Conservation (phyloP, 1,140 invertebrate species). For the Leptonema lineaticorne region DNA sequence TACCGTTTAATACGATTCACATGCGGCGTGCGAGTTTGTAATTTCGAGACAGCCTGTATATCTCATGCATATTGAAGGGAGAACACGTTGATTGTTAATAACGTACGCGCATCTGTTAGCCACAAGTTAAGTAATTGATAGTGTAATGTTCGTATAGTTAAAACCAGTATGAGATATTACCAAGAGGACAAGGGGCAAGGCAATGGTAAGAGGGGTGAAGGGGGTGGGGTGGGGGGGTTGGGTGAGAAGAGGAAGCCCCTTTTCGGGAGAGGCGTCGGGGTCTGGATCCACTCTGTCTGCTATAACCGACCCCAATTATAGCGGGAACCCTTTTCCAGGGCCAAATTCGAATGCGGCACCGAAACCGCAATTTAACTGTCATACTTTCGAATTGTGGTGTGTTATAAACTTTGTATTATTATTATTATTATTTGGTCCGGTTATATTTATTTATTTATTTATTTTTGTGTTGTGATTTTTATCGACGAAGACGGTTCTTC, state of each 20-base stretch:
- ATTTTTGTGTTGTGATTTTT: no score
- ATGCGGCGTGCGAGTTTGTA: not conserved
- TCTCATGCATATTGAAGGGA: not conserved
- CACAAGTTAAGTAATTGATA: slow-evolving; percentile 24
- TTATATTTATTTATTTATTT: no score
- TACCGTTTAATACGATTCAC: not conserved
- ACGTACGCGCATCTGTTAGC: slow-evolving; percentile 6
- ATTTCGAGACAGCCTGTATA: not conserved
- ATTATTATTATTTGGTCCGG: no score
- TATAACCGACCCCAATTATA: slow-evolving; percentile 23
- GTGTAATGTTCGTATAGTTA: not conserved
- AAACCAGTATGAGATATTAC: not conserved
- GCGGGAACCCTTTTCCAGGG: slow-evolving; percentile 22
- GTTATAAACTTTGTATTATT: no score
- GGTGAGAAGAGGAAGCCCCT: not conserved
- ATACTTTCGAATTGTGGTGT: no score
- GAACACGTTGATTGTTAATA: slow-evolving; percentile 1
- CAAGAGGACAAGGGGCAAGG: not conserved
- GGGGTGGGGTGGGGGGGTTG: not conserved
- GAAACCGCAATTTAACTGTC: no score
- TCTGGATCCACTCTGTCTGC: slow-evolving; percentile 23
- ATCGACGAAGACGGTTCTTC: no score
- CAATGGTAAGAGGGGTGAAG: not conserved
- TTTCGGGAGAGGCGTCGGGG: not conserved
- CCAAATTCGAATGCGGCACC: not conserved